Base-by-base conservation (phyloP, 2,888 invertebrate genomes). In the Cantharis rufa region DNA sequence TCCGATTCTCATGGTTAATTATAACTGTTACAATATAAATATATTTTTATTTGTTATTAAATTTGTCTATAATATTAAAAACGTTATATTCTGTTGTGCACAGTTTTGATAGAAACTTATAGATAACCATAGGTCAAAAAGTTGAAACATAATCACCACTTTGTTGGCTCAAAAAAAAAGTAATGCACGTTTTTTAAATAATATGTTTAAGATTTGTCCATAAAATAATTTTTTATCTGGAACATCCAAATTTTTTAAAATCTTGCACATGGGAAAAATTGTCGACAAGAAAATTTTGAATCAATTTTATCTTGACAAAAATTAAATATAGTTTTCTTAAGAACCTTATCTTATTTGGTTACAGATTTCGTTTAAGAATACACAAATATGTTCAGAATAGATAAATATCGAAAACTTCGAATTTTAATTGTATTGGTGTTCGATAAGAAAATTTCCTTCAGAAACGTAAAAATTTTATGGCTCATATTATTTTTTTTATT, bases 1-100 rank as follows among this genome's bases (percentile, higher is more conserved):
- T 32, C 15, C 15, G 24, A 69, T 27, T 27, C 68, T 61, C 61
- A 16, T 62, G 18, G 62, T 73, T 73, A 68, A 69, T 69, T 72
- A 16, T 61, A 66, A 61, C 21, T 66, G 66, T 15, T 18, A 18
- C 18, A 66, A 18, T 18, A 66, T 18, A 15, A 24, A 66, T 63
- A 63, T 63, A 11, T 16, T 16, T 48, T 48, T 48, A 48, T 48
- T 48, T 48, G n/a, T 48, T 48, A n/a, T n/a, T 48, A 48, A n/a
- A 48, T 48, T 48, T 48, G 48, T 48, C 48, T 48, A 48, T n/a
- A 48, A 48, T 9, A 48, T n/a, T 48, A 48, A 48, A 48, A 48
- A 48, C 48, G 48, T 48, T 48, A 48, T n/a, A 48, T 48, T 48
- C 48, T 48, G 48, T 48, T 48, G 48, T 48, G 48, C 48, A 48